These are phyloP conservation scores for Noctua comes DNA, from an alignment of 2,888 invertebrate genomes.

Conservation along the genomic window DNA sequence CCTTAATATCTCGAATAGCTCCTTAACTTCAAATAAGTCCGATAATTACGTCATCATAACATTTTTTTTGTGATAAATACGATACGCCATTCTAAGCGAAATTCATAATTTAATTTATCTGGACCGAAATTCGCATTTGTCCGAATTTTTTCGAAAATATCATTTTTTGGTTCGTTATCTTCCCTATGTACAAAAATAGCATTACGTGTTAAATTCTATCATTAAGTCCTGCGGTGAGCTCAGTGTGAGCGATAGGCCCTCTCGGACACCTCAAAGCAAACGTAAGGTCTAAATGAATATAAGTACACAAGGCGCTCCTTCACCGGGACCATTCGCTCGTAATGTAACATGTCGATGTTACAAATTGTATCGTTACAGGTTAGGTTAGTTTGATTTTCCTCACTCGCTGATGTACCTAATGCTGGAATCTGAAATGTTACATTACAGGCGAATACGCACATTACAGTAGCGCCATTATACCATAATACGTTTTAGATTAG, in stretches of 20 bases:
- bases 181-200: slow-evolving; percentile 67
- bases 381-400: not conserved
- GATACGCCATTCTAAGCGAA: slow-evolving; percentile 16
- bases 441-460: not conserved
- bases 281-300: not conserved
- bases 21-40: not conserved
- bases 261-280: slow-evolving; percentile 49
- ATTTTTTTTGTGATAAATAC: not conserved
- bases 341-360: not conserved
- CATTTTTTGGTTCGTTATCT: slow-evolving; percentile 54
- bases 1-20: slow-evolving; percentile 5
- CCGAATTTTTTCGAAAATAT: slow-evolving; percentile 57
- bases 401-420: not conserved
- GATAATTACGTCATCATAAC: slow-evolving; percentile 1
- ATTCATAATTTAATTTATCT: slow-evolving; percentile 17
- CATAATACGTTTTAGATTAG: slow-evolving; percentile 9
- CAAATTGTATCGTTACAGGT: not conserved
- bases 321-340: not conserved
- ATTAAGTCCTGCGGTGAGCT: slow-evolving; percentile 53
- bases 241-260: slow-evolving; percentile 44
- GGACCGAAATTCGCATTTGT: slow-evolving; percentile 31
- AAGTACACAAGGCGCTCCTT: not conserved
- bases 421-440: not conserved
- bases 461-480: not conserved
- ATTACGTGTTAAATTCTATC: slow-evolving; percentile 57